Evolutionary conservation across 2,888 invertebrate species (phyloP), one percentile per base, ranked within the genome.

Genomic region (Pycnomerus fuliginosus): DNA sequence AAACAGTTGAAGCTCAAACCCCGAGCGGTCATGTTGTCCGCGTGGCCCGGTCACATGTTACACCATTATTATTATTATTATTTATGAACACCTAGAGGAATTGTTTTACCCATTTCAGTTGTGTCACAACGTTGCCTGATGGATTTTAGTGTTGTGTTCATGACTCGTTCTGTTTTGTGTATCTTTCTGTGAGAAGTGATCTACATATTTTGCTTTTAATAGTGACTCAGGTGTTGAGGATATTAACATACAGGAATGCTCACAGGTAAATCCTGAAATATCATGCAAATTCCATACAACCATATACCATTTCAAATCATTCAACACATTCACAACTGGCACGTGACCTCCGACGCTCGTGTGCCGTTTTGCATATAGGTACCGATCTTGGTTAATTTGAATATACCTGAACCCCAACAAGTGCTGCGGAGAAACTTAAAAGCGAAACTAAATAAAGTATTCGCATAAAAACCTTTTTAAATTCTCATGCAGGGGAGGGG

Each of bases 1-100:
- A 70, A 69, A 69, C 71, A 72, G 72, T 72, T 67, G 68, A 71
- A 71, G 71, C 65, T 64, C 66, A 65, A 68, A 69, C 67, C 62
- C 64, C 69, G 69, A 65, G 65, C 67, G 67, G 70, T 69, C 63
- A 72, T 69, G 71, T 71, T 71, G 71, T 68, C 67, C 67, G 67
- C 66, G 67, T 62, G 62, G 65, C 64, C 65, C 63, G 60, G 60
- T 64, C 62, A 61, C 68, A 68, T 67, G 69, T 67, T 58, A 56
- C 58, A 37, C 38, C 41, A 28, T 28, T 36, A 28, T 38, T 12
- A 44, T 39, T 41, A 60, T 61, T 60, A 57, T 59, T 66, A 61
- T 63, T 55, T 60, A 52, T 47, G 50, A 58, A 60, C 60, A 62
- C 60, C 59, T 58, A 16, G 13, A 30, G 14, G 28, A 13, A 38